Base-by-base conservation (phyloP, 2,888 invertebrate genomes). In the Agrochola lychnidis region DNA sequence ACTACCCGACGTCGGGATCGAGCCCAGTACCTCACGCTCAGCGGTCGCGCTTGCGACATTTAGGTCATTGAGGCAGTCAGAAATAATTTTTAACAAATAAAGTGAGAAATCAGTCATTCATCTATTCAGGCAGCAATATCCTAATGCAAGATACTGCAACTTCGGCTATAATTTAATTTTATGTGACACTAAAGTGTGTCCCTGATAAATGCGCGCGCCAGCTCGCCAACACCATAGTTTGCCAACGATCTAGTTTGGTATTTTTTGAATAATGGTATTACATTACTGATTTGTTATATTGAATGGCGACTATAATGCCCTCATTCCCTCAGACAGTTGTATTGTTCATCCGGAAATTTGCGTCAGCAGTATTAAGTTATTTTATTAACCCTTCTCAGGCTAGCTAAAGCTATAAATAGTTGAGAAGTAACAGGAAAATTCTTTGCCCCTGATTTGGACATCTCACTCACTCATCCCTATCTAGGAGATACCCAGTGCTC, bases 111-210 rank as follows among this genome's bases (percentile, higher is more conserved):
- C 22, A 53, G 19, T 22, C 25, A 57, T 62, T 69, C 53, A n/a
- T 12, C 42, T 22, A 53, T 63, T 66, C 30, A 62, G 48, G 19
- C 59, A 30, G 59, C 57, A 67, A 57, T 70, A 69, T 30, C 62
- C 81, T 90, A 89, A 90, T 88, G 63, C 73, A 90, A 88, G 88
- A 87, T 82, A 87, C 84, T 89, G 87, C 87, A 92, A 93, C 90
- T 92, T 92, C 61, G 69, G 88, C 90, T 67, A 92, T 94, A 91
- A 93, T 89, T 94, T 93, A 91, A 92, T 91, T 94, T 94, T 92
- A 93, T 92, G 93, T 91, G 92, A 92, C 93, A 89, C 78, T 90
- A 89, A 91, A 90, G 90, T 91, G 90, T 89, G 89, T 87, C 69
- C 77, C 83, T 89, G 90, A 91, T 90, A 90, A 88, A 92, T 90